Percentiles rank a stretch among this genome's conserved stretches.
These are phyloP conservation scores for Oligia latruncula DNA, from an alignment of 2,888 invertebrate genomes.

Conservation along the genomic window DNA sequence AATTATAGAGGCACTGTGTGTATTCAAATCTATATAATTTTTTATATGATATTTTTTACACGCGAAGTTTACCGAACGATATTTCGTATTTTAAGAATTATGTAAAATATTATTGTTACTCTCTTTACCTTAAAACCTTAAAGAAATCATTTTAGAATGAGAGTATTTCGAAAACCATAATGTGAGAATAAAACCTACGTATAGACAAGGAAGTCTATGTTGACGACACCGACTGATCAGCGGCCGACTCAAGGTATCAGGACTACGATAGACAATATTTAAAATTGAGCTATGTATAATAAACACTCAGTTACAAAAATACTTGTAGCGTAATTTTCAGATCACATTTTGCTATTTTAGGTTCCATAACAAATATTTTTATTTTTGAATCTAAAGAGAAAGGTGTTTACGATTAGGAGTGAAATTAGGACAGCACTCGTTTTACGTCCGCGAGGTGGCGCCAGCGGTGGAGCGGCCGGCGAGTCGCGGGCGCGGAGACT, in stretches of 20 bases:
- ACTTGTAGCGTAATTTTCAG: conserved; percentile 88
- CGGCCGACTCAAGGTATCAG: conserved; percentile 55
- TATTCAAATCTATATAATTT: conserved; percentile 84
- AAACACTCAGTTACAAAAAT: conserved; percentile 89
- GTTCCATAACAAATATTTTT: conserved; percentile 71
- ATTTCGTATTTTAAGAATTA: conserved; percentile 73
- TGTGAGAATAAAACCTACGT: conserved; percentile 54
- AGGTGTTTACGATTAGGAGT: conserved; percentile 55
- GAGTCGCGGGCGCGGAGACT: not conserved
- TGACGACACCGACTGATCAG: conserved; percentile 58
- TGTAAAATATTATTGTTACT: conserved; percentile 71
- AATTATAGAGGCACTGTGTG: conserved; percentile 91
- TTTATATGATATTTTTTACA: conserved; percentile 85
- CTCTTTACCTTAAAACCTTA: conserved; percentile 61
- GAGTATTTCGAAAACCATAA: conserved; percentile 60
- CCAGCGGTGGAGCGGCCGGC: not conserved
- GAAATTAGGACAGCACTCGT: conserved; percentile 64
- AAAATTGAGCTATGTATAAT: conserved; percentile 88
- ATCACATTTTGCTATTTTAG: conserved; percentile 85
- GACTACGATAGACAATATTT: conserved; percentile 76
- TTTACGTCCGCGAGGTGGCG: conserved; percentile 38
- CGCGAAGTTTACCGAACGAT: conserved; percentile 77
- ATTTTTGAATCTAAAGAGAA: conserved; percentile 67
- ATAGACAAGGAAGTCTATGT: conserved; percentile 53
- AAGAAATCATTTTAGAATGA: conserved; percentile 60